A percentile compares a stretch with the other conserved stretches of the same genome.
Conservation (phyloP, 2,888 invertebrate genomes). For the Thera britannica region DNA sequence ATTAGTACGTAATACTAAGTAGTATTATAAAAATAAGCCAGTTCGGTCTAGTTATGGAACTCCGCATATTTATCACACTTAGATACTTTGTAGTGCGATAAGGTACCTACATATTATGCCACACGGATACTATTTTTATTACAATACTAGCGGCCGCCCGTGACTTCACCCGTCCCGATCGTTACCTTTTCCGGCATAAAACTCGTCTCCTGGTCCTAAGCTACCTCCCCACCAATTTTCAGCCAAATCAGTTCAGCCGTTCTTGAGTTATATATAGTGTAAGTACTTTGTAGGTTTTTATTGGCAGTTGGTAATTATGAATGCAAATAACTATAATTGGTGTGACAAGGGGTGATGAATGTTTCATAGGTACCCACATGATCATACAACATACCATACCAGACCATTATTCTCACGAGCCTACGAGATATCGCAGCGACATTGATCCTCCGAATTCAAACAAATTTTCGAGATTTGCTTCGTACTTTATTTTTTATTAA, state of each 20-base stretch:
- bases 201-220: too few species aligned
- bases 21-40: conserved; percentile 57
- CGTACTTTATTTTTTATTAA: too few species aligned
- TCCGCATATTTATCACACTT: conserved; percentile 52
- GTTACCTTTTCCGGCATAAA: too few species aligned
- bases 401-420: neutral
- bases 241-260: too few species aligned
- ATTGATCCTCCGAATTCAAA: too few species aligned
- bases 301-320: neutral
- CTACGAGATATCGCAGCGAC: neutral
- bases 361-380: conserved; percentile 2
- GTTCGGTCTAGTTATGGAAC: conserved; percentile 57
- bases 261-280: too few species aligned
- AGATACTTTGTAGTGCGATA: conserved; percentile 34
- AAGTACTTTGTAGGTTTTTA: too few species aligned
- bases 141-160: too few species aligned
- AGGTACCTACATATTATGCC: neutral
- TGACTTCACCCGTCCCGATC: too few species aligned
- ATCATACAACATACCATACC: neutral
- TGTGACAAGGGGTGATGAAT: neutral
- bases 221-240: too few species aligned
- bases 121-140: too few species aligned
- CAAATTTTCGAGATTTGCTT: too few species aligned
- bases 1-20: conserved; percentile 46
- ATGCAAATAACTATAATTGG: neutral